Conservation (phyloP, 2,888 invertebrate genomes). For the Euplagia quadripunctaria region DNA sequence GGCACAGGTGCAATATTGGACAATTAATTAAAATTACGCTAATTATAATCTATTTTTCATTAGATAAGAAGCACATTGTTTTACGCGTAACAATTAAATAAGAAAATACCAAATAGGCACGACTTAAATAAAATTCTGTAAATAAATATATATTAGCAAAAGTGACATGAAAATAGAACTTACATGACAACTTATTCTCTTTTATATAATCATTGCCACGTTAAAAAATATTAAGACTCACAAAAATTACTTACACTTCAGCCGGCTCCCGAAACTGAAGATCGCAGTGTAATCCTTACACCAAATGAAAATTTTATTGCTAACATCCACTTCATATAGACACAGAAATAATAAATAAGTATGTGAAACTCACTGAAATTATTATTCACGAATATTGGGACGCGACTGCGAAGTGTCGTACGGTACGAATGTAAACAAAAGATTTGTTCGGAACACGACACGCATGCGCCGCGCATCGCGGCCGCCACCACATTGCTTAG, state of each 20-base stretch:
- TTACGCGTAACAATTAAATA: background rate
- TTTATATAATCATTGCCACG: background rate
- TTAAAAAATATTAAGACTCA: background rate
- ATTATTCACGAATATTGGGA: constrained; percentile 27
- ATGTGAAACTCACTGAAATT: constrained; percentile 23
- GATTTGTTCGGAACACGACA: constrained; percentile 20
- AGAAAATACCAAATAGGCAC: background rate
- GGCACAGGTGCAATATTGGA: background rate
- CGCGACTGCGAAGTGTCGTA: constrained; percentile 32
- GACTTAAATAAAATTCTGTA: background rate
- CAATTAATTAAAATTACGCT: background rate
- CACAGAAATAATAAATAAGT: constrained; percentile 13
- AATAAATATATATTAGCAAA: background rate
- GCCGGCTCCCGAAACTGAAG: constrained; percentile 10
- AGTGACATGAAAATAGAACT: background rate
- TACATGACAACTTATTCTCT: background rate
- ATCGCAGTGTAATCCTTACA: constrained; percentile 19
- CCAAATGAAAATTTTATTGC: constrained; percentile 20
- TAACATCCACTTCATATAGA: constrained; percentile 16
- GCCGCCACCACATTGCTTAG: constrained; percentile 37
- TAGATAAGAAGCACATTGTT: background rate
- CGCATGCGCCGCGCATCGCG: constrained; percentile 63
- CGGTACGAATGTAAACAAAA: constrained; percentile 52
- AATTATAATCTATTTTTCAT: background rate
- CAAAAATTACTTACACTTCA: constrained; percentile 15